A percentile compares a stretch with the other conserved stretches of the same genome.
phyloP scores from a whole-genome alignment of 2,797 vertebrate genomes.

The Gymnoscopelus microlampas region DNA sequence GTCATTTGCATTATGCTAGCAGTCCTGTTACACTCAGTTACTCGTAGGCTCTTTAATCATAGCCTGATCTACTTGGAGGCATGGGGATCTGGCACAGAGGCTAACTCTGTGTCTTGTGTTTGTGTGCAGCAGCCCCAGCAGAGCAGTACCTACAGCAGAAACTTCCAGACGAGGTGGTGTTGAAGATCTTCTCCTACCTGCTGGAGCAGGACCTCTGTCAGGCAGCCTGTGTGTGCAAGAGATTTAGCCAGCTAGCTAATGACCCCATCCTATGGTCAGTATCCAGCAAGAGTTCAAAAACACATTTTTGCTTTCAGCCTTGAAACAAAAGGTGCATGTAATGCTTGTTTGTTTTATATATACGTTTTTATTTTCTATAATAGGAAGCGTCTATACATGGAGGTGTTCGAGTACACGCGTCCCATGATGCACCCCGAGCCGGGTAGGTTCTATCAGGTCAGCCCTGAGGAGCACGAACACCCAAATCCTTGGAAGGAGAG shows the following conservation, averaged over 20 bases:
- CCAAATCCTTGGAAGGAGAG: conserved; percentile 99
- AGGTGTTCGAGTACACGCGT: conserved; percentile 99
- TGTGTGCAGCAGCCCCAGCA: conserved; percentile 91
- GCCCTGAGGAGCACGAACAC: conserved; percentile 98
- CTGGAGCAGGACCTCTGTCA: conserved; percentile 99
- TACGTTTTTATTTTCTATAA: conserved; percentile 19
- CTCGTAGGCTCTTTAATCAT: not conserved
- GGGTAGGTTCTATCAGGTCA: conserved; percentile 98
- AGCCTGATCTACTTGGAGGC: conserved; percentile 17
- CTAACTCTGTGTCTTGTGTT: conserved; percentile 17
- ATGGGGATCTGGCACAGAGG: conserved; percentile 11
- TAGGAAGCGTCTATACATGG: conserved; percentile 99
- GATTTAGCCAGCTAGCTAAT: conserved; percentile 98
- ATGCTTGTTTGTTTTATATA: not conserved
- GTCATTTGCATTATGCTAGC: conserved; percentile 16
- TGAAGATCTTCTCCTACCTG: conserved; percentile 99
- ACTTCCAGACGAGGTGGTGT: conserved; percentile 97
- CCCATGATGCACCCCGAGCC: conserved; percentile 99
- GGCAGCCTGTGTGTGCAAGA: conserved; percentile 98
- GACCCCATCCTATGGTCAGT: conserved; percentile 99
- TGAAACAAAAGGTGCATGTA: not conserved
- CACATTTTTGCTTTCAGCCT: not conserved
- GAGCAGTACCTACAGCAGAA: conserved; percentile 99
- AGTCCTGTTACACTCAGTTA: conserved; percentile 31
- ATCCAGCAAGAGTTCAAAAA: not conserved